Base-by-base conservation (phyloP, 2,888 invertebrate species). In the Andrena minutula region DNA sequence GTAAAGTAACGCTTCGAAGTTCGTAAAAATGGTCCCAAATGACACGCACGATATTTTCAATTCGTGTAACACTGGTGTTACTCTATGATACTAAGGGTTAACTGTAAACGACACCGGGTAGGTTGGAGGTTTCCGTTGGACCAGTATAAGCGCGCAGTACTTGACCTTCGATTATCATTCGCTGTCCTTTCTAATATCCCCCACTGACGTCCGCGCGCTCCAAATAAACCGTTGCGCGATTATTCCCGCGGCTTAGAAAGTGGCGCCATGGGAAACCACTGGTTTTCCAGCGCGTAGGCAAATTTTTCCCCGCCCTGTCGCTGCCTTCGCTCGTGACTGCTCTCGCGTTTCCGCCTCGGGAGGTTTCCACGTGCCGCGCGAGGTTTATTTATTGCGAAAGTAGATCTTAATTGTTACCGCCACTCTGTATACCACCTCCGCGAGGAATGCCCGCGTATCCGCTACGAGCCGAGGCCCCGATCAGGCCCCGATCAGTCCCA, bases 91-190 rank as follows among this genome's bases (percentile, higher is more conserved):
- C 41, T 41, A 5, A 41, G 41, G 41, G 41, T 41, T 41, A 41
- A 41, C 41, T 16, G 41, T 41, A 41, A 41, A 41, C 41, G 41
- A 41, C 16, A 41, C 41, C 41, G 16, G 41, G 41, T 41, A 41
- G 16, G 41, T 41, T 41, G 12, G 41, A 41, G 65, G 80, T n/a
- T 71, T 65, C 79, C 70, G 32, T 61, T 63, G 35, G 63, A 60
- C 35, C 74, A 65, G 78, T 60, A 75, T 51, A 20, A 32, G 74
- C 81, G 75, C 75, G 56, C 83, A 75, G 82, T 77, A 87, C 89
- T 90, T 90, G 90, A 90, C 89, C 90, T 90, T 89, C 87, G 89
- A 85, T 88, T 89, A 89, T 85, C 89, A 81, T 86, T 87, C 85
- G 26, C 56, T 83, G 84, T 89, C 89, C 89, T 90, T 89, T 90